Percentiles rank a stretch among this genome's conserved stretches.
phyloP scores from a whole-genome alignment of 2,888 invertebrate species.

The Lithophane leautieri region DNA sequence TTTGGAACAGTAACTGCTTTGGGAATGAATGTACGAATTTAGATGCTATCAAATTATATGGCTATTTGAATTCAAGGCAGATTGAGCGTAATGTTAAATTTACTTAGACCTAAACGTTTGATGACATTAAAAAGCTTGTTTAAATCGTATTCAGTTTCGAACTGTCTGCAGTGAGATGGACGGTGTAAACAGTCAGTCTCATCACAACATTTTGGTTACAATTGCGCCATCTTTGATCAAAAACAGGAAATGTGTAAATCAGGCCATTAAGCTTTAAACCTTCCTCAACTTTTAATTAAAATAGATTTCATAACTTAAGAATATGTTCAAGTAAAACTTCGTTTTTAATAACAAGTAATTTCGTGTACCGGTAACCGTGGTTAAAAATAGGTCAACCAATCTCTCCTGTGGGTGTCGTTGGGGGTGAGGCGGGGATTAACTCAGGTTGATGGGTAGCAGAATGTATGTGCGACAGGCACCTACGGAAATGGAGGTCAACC shows the following conservation, averaged over 20 bases:
- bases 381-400: constrained; percentile 60
- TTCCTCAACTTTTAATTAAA: constrained; percentile 17
- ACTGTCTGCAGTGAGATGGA: not conserved
- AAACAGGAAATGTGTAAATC: constrained; percentile 3
- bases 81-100: constrained; percentile 43
- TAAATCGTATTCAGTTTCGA: not conserved
- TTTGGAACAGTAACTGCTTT: constrained; percentile 57
- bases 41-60: constrained; percentile 60
- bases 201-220: not conserved
- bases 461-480: constrained; percentile 41
- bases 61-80: constrained; percentile 56
- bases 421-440: constrained; percentile 55
- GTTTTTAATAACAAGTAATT: constrained; percentile 59
- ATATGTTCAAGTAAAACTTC: constrained; percentile 16
- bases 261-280: not conserved
- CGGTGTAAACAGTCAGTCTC: not conserved
- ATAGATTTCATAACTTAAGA: constrained; percentile 16
- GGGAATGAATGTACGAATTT: constrained; percentile 59
- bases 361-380: constrained; percentile 25
- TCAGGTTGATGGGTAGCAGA: constrained; percentile 38
- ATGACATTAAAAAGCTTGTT: constrained; percentile 12
- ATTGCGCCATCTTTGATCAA: not conserved
- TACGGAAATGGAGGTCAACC: constrained; percentile 24
- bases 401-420: constrained; percentile 46
- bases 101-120: constrained; percentile 13